Evolutionary conservation across 2,888 invertebrate genomes (phyloP), one percentile per base, ranked within the genome.

Genomic region (Ptychoptera albimana): DNA sequence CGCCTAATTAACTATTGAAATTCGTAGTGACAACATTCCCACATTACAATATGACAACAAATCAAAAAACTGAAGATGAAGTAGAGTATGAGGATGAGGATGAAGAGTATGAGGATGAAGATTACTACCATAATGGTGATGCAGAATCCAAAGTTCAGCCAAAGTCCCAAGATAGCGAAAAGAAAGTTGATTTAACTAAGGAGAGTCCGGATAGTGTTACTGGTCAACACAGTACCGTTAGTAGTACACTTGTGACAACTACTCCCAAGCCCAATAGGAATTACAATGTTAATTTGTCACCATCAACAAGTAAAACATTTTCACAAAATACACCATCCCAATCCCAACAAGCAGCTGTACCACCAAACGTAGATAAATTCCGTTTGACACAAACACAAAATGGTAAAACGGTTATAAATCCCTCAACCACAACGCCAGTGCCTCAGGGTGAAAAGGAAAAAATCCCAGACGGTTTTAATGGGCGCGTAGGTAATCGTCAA

Each of bases 101-200:
- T 40, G 68, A 68, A 39, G 59, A 59, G 40, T 54, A 78, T 36
- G 75, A 77, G 40, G 68, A 76, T 8, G 75, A 73, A 50, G 75
- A 77, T 41, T 75, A 77, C 50, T 73, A 77, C 47, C 69, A 67
- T 52, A 32, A 4, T 16, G 61, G 72, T 50, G 63, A 57, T 42
- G 55, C 58, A 0, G 44, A 14, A 50, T 57, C 1, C 9, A 61
- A 63, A 47, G 52, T 60, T 42, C 60, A 58, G 42, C 50, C 50
- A 54, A 46, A 49, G 49, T 45, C 55, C 47, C 16, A 40, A 31
- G 15, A 30, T 31, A 31, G 50, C 46, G 49, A 52, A 29, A 52
- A 52, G n/a, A 40, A 46, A 5, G 48, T 39, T 14, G 45, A 44
- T 46, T 49, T 23, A 5, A 23, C 23, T 41, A 51, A 50, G 43